phyloP scores from a whole-genome alignment of 37 sponge, comb jelly and placozoan species.

The Ianthella basta region DNA sequence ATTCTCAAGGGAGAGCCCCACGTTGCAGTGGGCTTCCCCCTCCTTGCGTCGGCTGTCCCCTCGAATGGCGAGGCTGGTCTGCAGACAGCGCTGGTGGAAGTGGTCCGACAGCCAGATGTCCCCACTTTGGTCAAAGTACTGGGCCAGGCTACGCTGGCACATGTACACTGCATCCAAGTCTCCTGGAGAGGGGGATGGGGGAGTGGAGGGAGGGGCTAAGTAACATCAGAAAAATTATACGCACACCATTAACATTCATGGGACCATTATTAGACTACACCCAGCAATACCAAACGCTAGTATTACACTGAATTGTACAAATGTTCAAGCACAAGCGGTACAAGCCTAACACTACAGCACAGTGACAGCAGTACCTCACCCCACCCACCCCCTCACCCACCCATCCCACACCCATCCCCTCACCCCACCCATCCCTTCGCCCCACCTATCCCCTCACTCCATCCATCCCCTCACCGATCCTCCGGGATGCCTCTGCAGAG shows the following conservation, averaged over 20 bases:
- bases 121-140: slow-evolving; percentile 75
- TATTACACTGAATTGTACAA: no score
- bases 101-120: slow-evolving; percentile 88
- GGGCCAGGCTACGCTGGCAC: slow-evolving; percentile 65
- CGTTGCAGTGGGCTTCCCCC: slow-evolving; percentile 87
- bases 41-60: slow-evolving; percentile 70
- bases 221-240: neutral
- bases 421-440: no score
- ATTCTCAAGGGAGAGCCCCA: slow-evolving; percentile 77
- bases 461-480: slow-evolving; percentile 3
- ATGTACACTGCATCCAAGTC: slow-evolving; percentile 74
- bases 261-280: no score
- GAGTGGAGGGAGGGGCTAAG: neutral
- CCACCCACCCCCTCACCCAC: no score
- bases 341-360: no score
- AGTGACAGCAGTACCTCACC: no score
- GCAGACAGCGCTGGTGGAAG: slow-evolving; percentile 81
- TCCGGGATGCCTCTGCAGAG: neutral
- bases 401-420: no score
- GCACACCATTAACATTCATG: no score
- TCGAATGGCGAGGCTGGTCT: slow-evolving; percentile 61
- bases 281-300: no score
- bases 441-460: no score
- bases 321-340: no score
- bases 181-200: neutral